A percentile compares a stretch with the other conserved stretches of the same genome.
phyloP scores from a whole-genome alignment of 2,113 vertebrate species.

The Lepus timidus region DNA sequence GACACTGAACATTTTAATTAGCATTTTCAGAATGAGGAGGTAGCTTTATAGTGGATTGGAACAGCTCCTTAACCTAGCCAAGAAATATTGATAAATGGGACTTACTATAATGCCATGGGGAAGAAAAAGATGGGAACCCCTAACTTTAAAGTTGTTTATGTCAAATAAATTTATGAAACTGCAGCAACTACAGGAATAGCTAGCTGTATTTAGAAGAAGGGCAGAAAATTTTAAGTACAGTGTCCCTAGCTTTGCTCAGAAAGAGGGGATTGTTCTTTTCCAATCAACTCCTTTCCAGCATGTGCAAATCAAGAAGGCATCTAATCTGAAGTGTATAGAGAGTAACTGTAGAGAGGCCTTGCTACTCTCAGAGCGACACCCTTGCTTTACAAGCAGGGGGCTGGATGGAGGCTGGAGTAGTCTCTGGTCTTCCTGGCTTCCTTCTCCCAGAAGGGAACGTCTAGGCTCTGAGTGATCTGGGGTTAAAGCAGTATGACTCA shows the following conservation, averaged over 20 bases:
- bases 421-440: neutral
- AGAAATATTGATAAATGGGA: neutral
- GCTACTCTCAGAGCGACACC: neutral
- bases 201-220: neutral
- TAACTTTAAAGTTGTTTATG: neutral
- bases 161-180: neutral
- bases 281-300: neutral
- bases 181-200: neutral
- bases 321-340: neutral
- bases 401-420: neutral
- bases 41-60: neutral
- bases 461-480: neutral
- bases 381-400: neutral
- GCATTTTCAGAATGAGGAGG: neutral
- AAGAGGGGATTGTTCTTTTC: neutral
- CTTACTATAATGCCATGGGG: neutral
- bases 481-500: neutral
- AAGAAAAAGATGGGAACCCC: neutral
- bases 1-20: neutral
- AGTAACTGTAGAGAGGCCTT: neutral
- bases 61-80: neutral
- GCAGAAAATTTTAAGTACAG: neutral
- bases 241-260: neutral
- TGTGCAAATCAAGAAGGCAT: constrained; percentile 8
- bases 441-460: neutral